Evolutionary conservation across 2,113 vertebrate genomes (phyloP).

Genomic region (Cynocephalus volans): DNA sequence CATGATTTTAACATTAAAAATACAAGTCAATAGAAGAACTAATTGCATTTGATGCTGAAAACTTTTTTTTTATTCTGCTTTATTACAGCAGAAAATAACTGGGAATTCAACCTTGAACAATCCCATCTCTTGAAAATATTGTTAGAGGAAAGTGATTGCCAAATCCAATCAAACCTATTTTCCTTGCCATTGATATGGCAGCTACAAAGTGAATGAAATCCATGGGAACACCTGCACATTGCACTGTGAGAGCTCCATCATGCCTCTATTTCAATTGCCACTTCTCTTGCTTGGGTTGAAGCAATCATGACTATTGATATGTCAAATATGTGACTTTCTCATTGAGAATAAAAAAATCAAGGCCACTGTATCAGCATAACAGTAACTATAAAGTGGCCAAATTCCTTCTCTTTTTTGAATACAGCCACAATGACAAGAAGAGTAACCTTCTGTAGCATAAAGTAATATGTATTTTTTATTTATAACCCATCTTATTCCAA

Average conservation of each 20-base stretch:
- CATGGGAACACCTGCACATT: not conserved
- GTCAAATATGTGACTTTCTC: not conserved
- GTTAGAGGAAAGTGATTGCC: slow-evolving; percentile 45
- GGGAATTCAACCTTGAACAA: slow-evolving; percentile 70
- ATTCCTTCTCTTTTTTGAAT: not conserved
- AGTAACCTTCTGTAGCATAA: not conserved
- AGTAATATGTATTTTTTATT: not conserved
- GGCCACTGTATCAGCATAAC: not conserved
- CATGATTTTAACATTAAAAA: slow-evolving; percentile 64
- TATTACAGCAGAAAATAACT: slow-evolving; percentile 69
- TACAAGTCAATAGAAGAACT: slow-evolving; percentile 61
- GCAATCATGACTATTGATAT: slow-evolving; percentile 12
- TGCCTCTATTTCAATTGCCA: not conserved
- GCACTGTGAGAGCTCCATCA: rapidly evolving
- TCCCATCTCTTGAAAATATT: slow-evolving; percentile 53
- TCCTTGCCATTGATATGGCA: slow-evolving; percentile 35
- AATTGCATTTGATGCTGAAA: slow-evolving; percentile 55
- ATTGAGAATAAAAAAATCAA: not conserved
- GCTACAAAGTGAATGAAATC: not conserved
- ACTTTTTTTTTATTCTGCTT: slow-evolving; percentile 57
- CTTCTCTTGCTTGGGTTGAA: not conserved
- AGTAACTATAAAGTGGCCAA: not conserved
- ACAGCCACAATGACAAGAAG: not conserved
- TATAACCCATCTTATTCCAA: not conserved
- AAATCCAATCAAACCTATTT: slow-evolving; percentile 71